Percentiles rank a stretch among this genome's conserved stretches.
These are phyloP conservation scores for Rhinoraja longicauda DNA, from an alignment of 2,797 vertebrate species.

Conservation along the genomic window DNA sequence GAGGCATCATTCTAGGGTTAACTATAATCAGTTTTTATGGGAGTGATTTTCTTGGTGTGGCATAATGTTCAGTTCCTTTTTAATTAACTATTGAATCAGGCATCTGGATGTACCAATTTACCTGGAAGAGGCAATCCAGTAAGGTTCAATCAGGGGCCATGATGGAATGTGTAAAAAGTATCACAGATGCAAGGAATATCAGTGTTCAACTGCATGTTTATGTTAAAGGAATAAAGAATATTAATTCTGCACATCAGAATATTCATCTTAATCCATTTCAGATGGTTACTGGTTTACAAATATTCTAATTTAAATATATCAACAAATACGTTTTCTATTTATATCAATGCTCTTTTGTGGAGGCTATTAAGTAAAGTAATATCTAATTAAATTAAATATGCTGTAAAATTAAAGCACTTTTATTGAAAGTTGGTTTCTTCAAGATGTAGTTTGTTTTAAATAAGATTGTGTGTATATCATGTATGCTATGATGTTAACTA, in stretches of 20 bases:
- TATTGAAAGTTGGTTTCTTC: background rate
- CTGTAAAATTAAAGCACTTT: background rate
- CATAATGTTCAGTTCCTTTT: background rate
- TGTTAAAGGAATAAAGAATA: background rate
- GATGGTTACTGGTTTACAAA: too few relatives aligned
- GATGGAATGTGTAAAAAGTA: background rate
- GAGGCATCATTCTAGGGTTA: background rate
- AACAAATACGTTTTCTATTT: background rate
- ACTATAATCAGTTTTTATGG: background rate
- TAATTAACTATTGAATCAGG: background rate
- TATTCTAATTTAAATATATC: background rate
- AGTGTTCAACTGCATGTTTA: background rate
- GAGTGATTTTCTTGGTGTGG: background rate
- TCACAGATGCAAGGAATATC: background rate
- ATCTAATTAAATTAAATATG: background rate
- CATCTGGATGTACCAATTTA: background rate
- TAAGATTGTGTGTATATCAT: slow-evolving; percentile 11
- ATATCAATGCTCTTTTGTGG: background rate
- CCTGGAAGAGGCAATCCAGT: background rate
- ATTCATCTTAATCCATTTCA: too few relatives aligned
- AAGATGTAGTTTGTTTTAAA: slow-evolving; percentile 10
- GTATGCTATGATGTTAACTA: slow-evolving; percentile 1
- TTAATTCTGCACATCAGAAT: background rate
- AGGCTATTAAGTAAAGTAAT: background rate
- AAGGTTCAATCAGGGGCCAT: background rate